Evolutionary conservation across 2,113 vertebrate species (phyloP), one percentile per base, ranked within the genome.

Genomic region (Phocoena phocoena): DNA sequence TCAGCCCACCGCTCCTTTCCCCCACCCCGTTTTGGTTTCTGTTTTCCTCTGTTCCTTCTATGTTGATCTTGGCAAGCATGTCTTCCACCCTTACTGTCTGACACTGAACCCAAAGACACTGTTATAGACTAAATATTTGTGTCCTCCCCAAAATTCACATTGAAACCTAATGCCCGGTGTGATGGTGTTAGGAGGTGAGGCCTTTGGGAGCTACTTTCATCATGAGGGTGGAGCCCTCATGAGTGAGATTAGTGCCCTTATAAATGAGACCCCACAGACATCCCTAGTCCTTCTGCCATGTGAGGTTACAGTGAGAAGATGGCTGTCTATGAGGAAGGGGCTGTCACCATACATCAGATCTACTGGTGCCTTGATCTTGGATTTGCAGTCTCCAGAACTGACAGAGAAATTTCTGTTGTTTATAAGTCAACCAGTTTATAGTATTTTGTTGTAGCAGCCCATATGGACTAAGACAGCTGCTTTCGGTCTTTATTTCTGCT

Each of bases 401-500:
- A 67, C 38, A 85, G 73, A 77, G 50, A 87, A 79, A 21, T 60
- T 68, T 58, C 23, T 79, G 62, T 90, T 38, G 76, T 87, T 68
- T 79, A 23, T 36, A 47, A 65, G 23, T 31, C 36, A 58, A 33
- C 15, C 38, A 55, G 58, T 60, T 36, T 87, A 58, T 67, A 31
- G 53, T 58, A 36, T 68, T 84, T 60, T 44, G 36, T 87, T 79
- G 60, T 58, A 86, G 71, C 21, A 87, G 82, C 38, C 62, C 44
- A 82, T 13, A 73, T 21, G 14, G 63, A 80, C 17, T 88, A 63
- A 65, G 21, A 63, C 21, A 88, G 21, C 55, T 63, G 84, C 55
- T 91, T 90, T 81, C 26, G 10, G 63, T 90, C 86, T 85, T 95
- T 31, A 26, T 88, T 84, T 93, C 58, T 96, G 33, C 44, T 68